phyloP scores from a whole-genome alignment of 2,797 vertebrate species.

The Pseudochromis fuscus region DNA sequence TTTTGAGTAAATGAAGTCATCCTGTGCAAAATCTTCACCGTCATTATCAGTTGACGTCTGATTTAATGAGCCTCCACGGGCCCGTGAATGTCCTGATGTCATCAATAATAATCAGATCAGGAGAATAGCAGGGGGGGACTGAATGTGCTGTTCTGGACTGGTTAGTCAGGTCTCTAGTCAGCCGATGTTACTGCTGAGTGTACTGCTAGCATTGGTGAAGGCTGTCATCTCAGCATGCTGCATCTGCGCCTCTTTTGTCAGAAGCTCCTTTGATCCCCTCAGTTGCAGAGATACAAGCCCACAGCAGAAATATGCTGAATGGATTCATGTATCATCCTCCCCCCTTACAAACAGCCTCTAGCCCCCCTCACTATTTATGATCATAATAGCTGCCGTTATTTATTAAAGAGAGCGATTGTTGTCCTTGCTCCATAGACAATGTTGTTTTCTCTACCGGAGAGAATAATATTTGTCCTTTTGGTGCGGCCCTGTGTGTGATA shows the following conservation, averaged over 20 bases:
- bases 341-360: conserved; percentile 66
- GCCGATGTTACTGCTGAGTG: conserved; percentile 76
- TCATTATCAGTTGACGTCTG: conserved; percentile 64
- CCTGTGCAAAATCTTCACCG: conserved; percentile 54
- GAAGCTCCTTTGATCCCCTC: conserved; percentile 76
- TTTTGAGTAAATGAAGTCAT: conserved; percentile 58
- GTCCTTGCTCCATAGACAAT: conserved; percentile 74
- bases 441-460: conserved; percentile 71
- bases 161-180: conserved; percentile 74
- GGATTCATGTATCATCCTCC: conserved; percentile 75
- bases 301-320: conserved; percentile 79
- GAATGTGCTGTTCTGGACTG: conserved; percentile 70
- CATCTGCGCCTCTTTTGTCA: conserved; percentile 78
- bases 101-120: conserved; percentile 74
- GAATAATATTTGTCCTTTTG: conserved; percentile 74
- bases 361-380: conserved; percentile 73
- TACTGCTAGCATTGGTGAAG: conserved; percentile 66
- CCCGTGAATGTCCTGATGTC: conserved; percentile 66
- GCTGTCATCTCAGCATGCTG: conserved; percentile 79
- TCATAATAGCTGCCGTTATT: conserved; percentile 75
- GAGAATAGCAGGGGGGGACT: conserved; percentile 53
- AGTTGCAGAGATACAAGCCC: conserved; percentile 72
- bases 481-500: conserved; percentile 55
- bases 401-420: conserved; percentile 77
- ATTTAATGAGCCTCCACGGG: conserved; percentile 74